These are phyloP conservation scores for Macrostomum cliftonense DNA, from an alignment of 2,888 invertebrate species.

Conservation along the genomic window DNA sequence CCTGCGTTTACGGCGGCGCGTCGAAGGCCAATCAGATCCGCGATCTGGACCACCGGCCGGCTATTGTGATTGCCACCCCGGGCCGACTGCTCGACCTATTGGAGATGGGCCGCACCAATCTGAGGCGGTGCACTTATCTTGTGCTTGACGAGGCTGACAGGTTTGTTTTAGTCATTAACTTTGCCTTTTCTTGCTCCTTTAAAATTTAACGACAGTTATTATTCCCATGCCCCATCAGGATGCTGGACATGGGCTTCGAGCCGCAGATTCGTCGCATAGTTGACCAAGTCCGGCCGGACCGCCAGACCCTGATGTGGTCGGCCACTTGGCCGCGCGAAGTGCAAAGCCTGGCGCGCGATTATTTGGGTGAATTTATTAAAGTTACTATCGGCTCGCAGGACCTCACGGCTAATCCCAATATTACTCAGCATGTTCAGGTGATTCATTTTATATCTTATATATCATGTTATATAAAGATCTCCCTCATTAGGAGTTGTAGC, in stretches of 20 bases:
- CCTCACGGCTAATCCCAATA: slow-evolving; percentile 83
- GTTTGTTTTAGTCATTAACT: too few species aligned
- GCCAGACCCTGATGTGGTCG: slow-evolving; percentile 95
- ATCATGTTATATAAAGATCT: too few species aligned
- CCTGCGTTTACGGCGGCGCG: slow-evolving; percentile 91
- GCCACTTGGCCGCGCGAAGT: slow-evolving; percentile 99
- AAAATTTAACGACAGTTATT: too few species aligned
- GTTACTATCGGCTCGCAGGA: slow-evolving; percentile 87
- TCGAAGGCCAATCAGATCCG: slow-evolving; percentile 66
- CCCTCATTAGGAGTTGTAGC: too few species aligned
- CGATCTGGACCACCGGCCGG: slow-evolving; percentile 51
- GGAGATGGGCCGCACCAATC: slow-evolving; percentile 41
- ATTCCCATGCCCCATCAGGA: slow-evolving; percentile 40
- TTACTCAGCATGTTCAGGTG: slow-evolving; percentile 81
- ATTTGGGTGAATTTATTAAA: slow-evolving; percentile 78
- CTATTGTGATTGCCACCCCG: slow-evolving; percentile 84
- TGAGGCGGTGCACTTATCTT: slow-evolving; percentile 51
- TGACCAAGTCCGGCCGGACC: slow-evolving; percentile 67
- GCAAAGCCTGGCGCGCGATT: slow-evolving; percentile 76
- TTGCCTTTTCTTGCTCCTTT: too few species aligned
- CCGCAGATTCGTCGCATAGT: slow-evolving; percentile 86
- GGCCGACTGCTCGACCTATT: slow-evolving; percentile 80
- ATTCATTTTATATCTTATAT: not conserved
- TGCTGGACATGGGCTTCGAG: slow-evolving; percentile 95
- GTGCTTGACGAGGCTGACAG: slow-evolving; percentile 78